Evolutionary conservation across 2,888 invertebrate species (phyloP).

Genomic region (Chrysina gloriosa): DNA sequence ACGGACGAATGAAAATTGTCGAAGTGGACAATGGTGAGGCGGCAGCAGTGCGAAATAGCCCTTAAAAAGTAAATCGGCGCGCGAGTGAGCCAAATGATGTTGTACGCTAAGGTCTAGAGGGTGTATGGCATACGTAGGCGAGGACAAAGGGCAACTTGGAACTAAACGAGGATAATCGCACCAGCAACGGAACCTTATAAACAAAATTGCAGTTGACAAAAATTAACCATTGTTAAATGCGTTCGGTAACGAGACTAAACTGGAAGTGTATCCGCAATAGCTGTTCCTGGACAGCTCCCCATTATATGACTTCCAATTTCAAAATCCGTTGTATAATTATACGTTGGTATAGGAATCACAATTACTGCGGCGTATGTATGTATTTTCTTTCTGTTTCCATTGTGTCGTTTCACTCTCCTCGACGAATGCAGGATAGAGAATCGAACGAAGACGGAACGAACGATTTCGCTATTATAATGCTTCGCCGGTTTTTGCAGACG

Average conservation of each 20-base stretch:
- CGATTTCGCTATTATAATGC: slow-evolving; percentile 9
- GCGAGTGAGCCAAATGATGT: slow-evolving; percentile 49
- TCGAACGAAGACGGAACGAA: slow-evolving; percentile 23
- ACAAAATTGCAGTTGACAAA: slow-evolving; percentile 64
- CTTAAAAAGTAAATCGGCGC: slow-evolving; percentile 31
- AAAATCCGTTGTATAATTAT: slow-evolving; percentile 60
- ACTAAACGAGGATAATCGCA: slow-evolving; percentile 41
- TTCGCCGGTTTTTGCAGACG: slow-evolving; percentile 5
- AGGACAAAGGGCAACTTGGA: not conserved
- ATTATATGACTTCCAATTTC: slow-evolving; percentile 63
- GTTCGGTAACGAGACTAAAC: slow-evolving; percentile 62
- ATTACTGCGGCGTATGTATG: slow-evolving; percentile 44
- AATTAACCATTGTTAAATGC: slow-evolving; percentile 62
- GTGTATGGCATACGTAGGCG: not conserved
- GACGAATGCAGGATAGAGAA: slow-evolving; percentile 7
- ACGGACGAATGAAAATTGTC: slow-evolving; percentile 25
- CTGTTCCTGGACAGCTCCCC: slow-evolving; percentile 54
- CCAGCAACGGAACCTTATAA: slow-evolving; percentile 56
- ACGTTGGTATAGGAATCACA: slow-evolving; percentile 49
- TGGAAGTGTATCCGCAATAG: slow-evolving; percentile 59
- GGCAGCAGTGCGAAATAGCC: slow-evolving; percentile 39
- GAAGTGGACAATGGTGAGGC: slow-evolving; percentile 40
- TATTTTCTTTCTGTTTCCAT: slow-evolving; percentile 46
- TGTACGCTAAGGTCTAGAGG: slow-evolving; percentile 31
- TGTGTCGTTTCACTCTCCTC: slow-evolving; percentile 42